Conservation (phyloP, 2,113 vertebrate species). For the Diphyllodes magnificus region DNA sequence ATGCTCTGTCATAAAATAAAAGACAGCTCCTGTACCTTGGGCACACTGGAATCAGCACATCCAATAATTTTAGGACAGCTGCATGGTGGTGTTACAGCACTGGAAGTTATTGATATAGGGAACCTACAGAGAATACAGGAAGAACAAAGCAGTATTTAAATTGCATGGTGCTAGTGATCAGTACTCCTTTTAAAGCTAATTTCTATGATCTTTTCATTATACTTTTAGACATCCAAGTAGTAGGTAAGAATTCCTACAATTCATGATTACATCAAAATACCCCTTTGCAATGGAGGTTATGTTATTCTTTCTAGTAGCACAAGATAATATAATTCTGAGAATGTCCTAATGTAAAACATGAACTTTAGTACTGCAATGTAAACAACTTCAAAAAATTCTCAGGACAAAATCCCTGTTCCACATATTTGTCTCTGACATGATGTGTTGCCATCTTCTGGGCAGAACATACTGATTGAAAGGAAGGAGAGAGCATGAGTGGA, state of each 20-base stretch:
- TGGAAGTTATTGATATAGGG: background rate
- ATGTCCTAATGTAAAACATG: background rate
- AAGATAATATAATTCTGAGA: background rate
- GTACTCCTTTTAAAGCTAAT: background rate
- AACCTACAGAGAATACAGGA: background rate
- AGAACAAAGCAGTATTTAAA: background rate
- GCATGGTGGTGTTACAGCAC: background rate
- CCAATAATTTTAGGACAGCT: background rate
- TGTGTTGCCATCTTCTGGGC: background rate
- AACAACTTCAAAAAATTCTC: background rate
- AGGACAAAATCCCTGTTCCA: background rate
- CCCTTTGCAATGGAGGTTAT: background rate
- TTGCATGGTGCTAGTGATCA: background rate
- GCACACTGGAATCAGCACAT: background rate
- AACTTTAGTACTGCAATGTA: background rate
- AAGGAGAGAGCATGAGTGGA: background rate
- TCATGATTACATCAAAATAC: background rate
- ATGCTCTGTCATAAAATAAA: background rate
- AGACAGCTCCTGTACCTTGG: background rate
- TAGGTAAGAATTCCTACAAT: background rate
- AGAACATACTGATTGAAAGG: background rate
- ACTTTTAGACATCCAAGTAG: background rate
- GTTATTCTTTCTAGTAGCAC: background rate
- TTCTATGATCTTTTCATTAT: background rate
- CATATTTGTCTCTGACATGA: background rate